Evolutionary conservation across 2,113 vertebrate genomes (phyloP), one percentile per base, ranked within the genome.

Genomic region (Odontophorus gujanensis): DNA sequence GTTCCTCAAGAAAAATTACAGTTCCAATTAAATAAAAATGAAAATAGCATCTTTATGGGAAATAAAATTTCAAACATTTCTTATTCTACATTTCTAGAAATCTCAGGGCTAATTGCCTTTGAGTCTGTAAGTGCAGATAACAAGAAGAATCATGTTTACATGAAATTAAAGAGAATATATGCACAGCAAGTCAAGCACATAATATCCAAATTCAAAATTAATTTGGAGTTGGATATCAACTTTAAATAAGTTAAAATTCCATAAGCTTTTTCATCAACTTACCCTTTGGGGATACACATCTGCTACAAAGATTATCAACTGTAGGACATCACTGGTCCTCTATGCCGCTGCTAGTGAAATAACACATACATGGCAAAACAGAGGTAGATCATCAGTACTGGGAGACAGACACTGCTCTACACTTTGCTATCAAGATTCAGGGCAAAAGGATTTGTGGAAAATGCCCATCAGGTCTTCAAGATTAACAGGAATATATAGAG

Each of bases 101-200:
- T 95, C 96, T 96, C 94, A 95, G 92, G 79, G 93, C 92, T 97
- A 97, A 97, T 96, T 97, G 93, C 75, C 87, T 97, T 88, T 94
- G 94, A 94, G 90, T 95, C 87, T 97, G 85, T 94, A 97, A 97
- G 96, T 87, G 85, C 63, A 96, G 97, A 95, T 93, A 97, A 97
- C 95, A 73, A 97, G 96, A 95, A 96, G 94, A 85, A 80, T 84
- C 34, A 3, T 85, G 72, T 74, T 55, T 85, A 92, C 95, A 66
- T 61, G 80, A 66, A 83, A 84, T 67, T 95, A 84, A 93, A 72
- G 34, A 85, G 75, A 96, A 63, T 93, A 68, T 81, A 67, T 92
- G 85, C 81, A 92, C 88, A 96, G 53, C 13, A 58, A 93, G 55
- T 68, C 84, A 89, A 92, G 81, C 75, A 66, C 83, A 85, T 90